These are phyloP conservation scores for Crioceris asparagi DNA, from an alignment of 2,888 invertebrate genomes.

Conservation along the genomic window DNA sequence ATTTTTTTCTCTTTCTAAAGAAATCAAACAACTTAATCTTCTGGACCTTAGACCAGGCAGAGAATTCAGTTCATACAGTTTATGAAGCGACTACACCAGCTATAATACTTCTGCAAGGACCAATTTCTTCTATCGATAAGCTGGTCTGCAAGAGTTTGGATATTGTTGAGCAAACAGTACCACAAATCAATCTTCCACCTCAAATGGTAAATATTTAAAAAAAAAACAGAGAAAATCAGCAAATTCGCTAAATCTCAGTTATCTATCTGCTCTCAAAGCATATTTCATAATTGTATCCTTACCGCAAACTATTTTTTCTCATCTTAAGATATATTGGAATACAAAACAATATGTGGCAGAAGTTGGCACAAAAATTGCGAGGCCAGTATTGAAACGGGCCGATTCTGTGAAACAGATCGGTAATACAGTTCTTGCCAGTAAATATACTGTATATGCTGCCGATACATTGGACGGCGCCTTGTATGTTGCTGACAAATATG, in stretches of 20 bases:
- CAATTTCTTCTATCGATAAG: constrained; percentile 60
- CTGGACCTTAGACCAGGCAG: constrained; percentile 68
- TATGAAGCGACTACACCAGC: constrained; percentile 65
- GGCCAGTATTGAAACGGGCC: constrained; percentile 63
- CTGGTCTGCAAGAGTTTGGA: constrained; percentile 76
- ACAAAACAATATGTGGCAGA: constrained; percentile 64
- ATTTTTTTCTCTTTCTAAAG: constrained; percentile 40
- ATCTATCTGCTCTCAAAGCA: too few species aligned
- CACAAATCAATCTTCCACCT: constrained; percentile 73
- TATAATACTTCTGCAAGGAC: constrained; percentile 59
- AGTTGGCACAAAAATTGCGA: constrained; percentile 45
- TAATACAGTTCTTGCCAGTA: constrained; percentile 55
- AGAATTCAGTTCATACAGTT: constrained; percentile 60
- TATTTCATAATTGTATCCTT: too few species aligned
- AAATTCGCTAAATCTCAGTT: too few species aligned
- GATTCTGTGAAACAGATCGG: constrained; percentile 76
- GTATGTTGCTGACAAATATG: constrained; percentile 67
- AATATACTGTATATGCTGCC: constrained; percentile 63
- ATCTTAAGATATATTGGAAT: constrained; percentile 61
- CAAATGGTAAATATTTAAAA: constrained; percentile 58
- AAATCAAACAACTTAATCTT: constrained; percentile 59
- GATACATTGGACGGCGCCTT: constrained; percentile 65
- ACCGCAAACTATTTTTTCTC: too few species aligned
- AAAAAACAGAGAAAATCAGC: too few species aligned
- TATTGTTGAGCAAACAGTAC: constrained; percentile 72